Conservation (phyloP, 2,113 vertebrate species). For the Entomyzon cyanotis region DNA sequence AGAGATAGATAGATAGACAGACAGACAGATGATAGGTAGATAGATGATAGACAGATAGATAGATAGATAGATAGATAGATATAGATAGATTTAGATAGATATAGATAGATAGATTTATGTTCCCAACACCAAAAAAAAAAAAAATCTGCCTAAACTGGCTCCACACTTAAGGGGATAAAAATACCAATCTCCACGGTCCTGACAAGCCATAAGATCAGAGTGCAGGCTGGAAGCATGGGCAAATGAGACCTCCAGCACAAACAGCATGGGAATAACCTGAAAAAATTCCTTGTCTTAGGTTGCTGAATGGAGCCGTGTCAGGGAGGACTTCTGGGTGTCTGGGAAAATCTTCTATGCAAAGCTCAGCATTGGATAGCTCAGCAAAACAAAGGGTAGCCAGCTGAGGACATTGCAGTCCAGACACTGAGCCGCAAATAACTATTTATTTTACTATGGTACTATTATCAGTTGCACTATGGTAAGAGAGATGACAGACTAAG, state of each 20-base stretch:
- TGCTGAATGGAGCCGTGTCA: not conserved
- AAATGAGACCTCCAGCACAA: not conserved
- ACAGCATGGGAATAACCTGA: not conserved
- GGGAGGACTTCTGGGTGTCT: not conserved
- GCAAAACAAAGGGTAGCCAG: not conserved
- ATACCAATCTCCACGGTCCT: rapidly evolving
- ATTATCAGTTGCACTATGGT: not conserved
- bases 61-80: not conserved
- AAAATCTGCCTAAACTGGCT: not conserved
- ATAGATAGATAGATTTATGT: too few species aligned
- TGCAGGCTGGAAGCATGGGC: not conserved
- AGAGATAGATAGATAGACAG: too few species aligned
- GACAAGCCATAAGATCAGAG: not conserved
- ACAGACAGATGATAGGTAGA: too few species aligned
- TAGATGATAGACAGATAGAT: not conserved
- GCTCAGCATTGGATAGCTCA: not conserved
- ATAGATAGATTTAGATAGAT: too few species aligned
- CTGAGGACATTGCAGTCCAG: not conserved
- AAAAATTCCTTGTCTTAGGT: not conserved
- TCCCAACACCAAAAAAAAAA: not conserved
- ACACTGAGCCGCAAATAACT: not conserved
- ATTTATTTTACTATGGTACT: not conserved
- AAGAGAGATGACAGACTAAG: not conserved
- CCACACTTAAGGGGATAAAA: not conserved
- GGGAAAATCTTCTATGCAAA: not conserved